Base-by-base conservation (phyloP, 1,140 invertebrate genomes). In the Scaptomyza hsui region DNA sequence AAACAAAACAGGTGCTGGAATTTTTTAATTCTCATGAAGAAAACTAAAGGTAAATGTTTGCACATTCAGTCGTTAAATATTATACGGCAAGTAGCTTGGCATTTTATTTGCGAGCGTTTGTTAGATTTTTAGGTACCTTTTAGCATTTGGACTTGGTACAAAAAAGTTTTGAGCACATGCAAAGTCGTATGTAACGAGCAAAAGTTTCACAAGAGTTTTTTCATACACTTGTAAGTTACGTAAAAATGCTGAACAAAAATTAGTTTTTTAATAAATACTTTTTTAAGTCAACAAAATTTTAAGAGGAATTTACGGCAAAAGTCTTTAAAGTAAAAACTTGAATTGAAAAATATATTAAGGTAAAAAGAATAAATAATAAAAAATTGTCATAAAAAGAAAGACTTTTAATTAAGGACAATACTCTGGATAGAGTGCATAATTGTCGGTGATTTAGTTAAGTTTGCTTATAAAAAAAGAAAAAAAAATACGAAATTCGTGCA, bases 401-500 rank as follows among this genome's bases (percentile, higher is more conserved):
- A 3, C n/a, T 37, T 37, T 49, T 16, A 15, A 49, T 49, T 24
- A 6, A n/a, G 18, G 12, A 12, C 18, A 45, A 24, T 42, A 6
- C 3, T 9, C 26, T 1, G 5, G 26, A 16, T 13, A 62, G 48
- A 5, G 48, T 32, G 24, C 16, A n/a, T 10, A 3, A 7, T 18
- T n/a, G 12, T 26, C 47, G 19, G 18, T 42, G 45, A 18, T 41
- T 15, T 10, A 3, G 3, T 53, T 39, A 2, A 41, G 37, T 45
- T 69, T 64, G 60, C 68, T 79, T 61, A 65, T 21, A 4, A 21
- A 21, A 21, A 21, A 21, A 21, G 4, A 21, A 21, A 1, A 4
- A 21, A 21, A 21, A 21, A 21, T 2, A 21, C 4, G 26, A 79
- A 80, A 80, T 76, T 62, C 67, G 72, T 60, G 63, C 68, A 77